Evolutionary conservation across 2,797 vertebrate species (phyloP).

Genomic region (Anguilla anguilla): DNA sequence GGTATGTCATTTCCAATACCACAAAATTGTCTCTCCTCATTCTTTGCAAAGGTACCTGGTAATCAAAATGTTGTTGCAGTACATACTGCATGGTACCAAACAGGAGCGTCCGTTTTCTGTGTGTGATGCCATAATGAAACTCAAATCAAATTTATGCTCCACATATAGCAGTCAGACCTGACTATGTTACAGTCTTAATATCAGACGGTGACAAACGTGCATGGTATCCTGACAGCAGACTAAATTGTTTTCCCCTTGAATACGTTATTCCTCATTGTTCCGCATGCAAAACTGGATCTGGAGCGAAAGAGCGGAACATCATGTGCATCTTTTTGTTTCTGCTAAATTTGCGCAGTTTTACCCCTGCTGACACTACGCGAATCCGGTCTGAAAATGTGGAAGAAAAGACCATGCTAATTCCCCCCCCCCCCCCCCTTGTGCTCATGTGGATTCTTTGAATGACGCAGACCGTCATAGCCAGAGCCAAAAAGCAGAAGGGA

Average conservation of each 20-base stretch:
- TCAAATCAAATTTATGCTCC: not conserved
- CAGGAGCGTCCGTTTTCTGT: not conserved
- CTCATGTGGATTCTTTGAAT: not conserved
- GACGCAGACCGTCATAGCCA: not conserved
- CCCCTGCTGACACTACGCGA: constrained; percentile 1
- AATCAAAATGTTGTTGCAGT: not conserved
- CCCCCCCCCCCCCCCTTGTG: not conserved
- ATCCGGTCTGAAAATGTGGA: not conserved
- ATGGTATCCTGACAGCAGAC: not conserved
- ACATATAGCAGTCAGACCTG: not conserved
- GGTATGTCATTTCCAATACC: too few relatives aligned
- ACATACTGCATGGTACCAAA: not conserved
- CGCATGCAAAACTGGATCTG: not conserved
- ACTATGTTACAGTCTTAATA: not conserved
- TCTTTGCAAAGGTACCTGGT: not conserved
- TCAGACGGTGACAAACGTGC: not conserved
- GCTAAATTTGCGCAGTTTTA: constrained; percentile 9
- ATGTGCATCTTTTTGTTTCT: constrained; percentile 2
- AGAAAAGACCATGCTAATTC: not conserved
- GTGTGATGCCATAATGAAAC: not conserved
- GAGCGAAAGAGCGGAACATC: not conserved
- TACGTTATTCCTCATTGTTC: not conserved
- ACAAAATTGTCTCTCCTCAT: not conserved
- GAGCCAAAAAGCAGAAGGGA: not conserved
- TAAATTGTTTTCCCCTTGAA: constrained; percentile 7